Evolutionary conservation across 2,113 vertebrate species (phyloP).

Genomic region (Carlito syrichta): DNA sequence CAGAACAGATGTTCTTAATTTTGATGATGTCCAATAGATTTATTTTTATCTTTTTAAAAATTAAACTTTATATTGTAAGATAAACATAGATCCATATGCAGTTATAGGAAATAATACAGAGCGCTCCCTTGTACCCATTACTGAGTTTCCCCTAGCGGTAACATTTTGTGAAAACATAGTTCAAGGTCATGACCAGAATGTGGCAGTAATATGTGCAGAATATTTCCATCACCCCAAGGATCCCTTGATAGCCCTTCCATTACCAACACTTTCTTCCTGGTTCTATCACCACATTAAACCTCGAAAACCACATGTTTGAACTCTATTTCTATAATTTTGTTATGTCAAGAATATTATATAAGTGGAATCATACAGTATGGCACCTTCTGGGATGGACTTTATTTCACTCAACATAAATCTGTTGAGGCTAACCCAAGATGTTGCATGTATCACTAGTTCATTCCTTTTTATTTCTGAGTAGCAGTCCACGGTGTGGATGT

Average conservation of each 20-base stretch:
- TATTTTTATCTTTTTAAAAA: neutral
- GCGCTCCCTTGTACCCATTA: neutral
- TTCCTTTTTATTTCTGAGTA: neutral
- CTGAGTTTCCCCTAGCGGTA: neutral
- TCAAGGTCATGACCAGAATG: neutral
- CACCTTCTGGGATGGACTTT: neutral
- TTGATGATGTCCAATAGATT: neutral
- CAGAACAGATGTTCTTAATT: neutral
- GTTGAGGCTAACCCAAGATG: neutral
- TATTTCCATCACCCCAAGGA: neutral
- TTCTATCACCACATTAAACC: neutral
- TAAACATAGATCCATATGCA: neutral
- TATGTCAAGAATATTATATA: neutral
- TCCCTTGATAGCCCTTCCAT: neutral
- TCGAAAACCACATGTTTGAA: neutral
- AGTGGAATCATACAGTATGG: neutral
- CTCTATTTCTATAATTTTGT: neutral
- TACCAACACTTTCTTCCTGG: neutral
- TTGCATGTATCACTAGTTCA: neutral
- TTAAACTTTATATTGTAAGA: neutral
- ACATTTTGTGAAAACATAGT: neutral
- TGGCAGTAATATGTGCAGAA: neutral
- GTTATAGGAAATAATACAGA: neutral
- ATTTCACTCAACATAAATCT: neutral
- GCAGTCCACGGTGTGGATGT: neutral